Percentiles rank a stretch among this genome's conserved stretches.
These are phyloP conservation scores for Pipa parva DNA, from an alignment of 2,113 vertebrate species.

Conservation along the genomic window DNA sequence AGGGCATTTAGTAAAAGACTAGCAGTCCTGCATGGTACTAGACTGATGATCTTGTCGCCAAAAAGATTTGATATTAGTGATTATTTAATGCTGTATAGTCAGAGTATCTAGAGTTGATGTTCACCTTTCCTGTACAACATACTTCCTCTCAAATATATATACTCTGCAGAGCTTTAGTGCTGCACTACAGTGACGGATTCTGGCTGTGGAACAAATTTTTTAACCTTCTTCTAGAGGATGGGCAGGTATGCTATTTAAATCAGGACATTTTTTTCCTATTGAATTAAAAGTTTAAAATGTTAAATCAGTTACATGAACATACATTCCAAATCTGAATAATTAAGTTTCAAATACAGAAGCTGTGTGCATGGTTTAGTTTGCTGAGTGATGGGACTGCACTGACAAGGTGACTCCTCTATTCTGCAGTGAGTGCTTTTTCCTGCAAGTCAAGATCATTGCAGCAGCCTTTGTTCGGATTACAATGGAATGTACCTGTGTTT, in stretches of 20 bases:
- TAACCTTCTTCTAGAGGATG: no score
- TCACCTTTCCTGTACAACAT: not conserved
- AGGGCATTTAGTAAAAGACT: not conserved
- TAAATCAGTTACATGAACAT: no score
- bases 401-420: slow-evolving; percentile 19
- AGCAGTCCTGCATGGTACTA: not conserved
- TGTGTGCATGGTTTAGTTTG: not conserved
- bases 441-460: slow-evolving; percentile 12
- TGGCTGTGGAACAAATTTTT: no score
- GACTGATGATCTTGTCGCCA: not conserved
- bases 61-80: not conserved
- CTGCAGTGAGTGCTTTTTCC: slow-evolving; percentile 15
- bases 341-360: not conserved
- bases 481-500: not conserved
- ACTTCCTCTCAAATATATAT: not conserved
- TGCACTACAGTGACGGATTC: not conserved
- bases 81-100: not conserved
- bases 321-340: not conserved
- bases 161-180: not conserved
- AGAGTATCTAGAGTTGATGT: not conserved
- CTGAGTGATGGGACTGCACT: slow-evolving; percentile 8
- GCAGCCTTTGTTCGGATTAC: slow-evolving; percentile 1
- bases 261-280: no score
- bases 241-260: no score
- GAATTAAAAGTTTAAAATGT: no score